Percentiles rank a stretch among this genome's conserved stretches.
Conservation (phyloP, 1,140 invertebrate genomes). For the Drosophila kurseongensis region DNA sequence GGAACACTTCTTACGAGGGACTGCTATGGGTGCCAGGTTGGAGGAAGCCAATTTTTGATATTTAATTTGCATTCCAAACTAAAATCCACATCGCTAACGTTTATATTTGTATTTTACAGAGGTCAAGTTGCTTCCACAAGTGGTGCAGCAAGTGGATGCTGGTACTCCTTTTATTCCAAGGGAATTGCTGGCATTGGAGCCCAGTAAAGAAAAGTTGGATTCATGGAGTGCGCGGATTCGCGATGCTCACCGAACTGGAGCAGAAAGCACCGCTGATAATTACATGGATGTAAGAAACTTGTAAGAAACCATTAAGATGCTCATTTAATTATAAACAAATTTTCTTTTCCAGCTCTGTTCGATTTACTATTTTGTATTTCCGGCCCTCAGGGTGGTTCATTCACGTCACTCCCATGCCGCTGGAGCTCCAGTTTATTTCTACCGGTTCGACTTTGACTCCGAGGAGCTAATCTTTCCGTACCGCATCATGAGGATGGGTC, state of each 20-base stretch:
- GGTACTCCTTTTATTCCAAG: slow-evolving; percentile 62
- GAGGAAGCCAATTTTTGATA: not conserved
- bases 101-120: slow-evolving; percentile 24
- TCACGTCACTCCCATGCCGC: slow-evolving; percentile 73
- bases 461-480: slow-evolving; percentile 68
- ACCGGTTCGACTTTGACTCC: slow-evolving; percentile 85
- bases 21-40: slow-evolving; percentile 69
- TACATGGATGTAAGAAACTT: slow-evolving; percentile 70
- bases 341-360: slow-evolving; percentile 60
- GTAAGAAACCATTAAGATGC: not conserved
- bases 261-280: slow-evolving; percentile 61
- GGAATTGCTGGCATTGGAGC: slow-evolving; percentile 48
- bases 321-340: not conserved
- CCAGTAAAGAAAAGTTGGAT: slow-evolving; percentile 45
- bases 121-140: slow-evolving; percentile 50
- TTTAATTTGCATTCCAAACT: too few species aligned
- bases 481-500: slow-evolving; percentile 82
- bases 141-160: slow-evolving; percentile 55
- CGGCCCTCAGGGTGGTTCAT: slow-evolving; percentile 77
- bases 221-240: slow-evolving; percentile 52
- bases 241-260: slow-evolving; percentile 57
- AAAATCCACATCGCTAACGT: not conserved
- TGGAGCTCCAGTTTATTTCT: slow-evolving; percentile 84
- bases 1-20: slow-evolving; percentile 83
- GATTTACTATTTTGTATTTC: slow-evolving; percentile 79